phyloP scores from a whole-genome alignment of 1,140 invertebrate genomes.

The Drosophila murphyi region DNA sequence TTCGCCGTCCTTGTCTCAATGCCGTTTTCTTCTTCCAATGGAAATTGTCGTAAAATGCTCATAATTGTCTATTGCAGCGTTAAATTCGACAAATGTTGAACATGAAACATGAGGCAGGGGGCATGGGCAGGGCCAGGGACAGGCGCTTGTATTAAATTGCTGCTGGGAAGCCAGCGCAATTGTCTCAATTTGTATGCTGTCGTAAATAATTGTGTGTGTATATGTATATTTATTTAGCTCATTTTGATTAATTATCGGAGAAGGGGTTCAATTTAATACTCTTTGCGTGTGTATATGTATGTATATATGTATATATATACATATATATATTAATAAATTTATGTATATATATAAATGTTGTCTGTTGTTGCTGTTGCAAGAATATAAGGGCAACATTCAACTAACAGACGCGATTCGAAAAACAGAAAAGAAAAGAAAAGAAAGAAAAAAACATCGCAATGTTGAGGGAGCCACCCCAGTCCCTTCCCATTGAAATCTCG shows the following conservation, averaged over 20 bases:
- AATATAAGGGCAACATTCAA: constrained; percentile 5
- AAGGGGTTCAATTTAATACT: constrained; percentile 21
- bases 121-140: constrained; percentile 1
- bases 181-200: constrained; percentile 56
- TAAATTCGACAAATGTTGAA: constrained; percentile 65
- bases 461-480: constrained; percentile 26
- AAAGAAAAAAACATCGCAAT: constrained; percentile 55
- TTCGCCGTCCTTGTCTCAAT: constrained; percentile 42
- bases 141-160: constrained; percentile 24
- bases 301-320: not conserved
- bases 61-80: constrained; percentile 78
- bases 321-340: not conserved
- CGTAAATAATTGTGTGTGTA: constrained; percentile 50
- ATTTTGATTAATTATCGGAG: constrained; percentile 68
- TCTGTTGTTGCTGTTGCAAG: constrained; percentile 1
- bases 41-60: constrained; percentile 76
- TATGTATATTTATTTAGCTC: constrained; percentile 66
- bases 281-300: constrained; percentile 17
- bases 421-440: constrained; percentile 35
- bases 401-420: constrained; percentile 44
- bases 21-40: constrained; percentile 56
- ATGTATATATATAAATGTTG: not conserved
- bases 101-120: not conserved
- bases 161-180: constrained; percentile 39
- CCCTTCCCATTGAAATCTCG: constrained; percentile 57